A percentile compares a stretch with the other conserved stretches of the same genome.
phyloP scores from a whole-genome alignment of 2,888 invertebrate genomes.

The Taenaris catops region DNA sequence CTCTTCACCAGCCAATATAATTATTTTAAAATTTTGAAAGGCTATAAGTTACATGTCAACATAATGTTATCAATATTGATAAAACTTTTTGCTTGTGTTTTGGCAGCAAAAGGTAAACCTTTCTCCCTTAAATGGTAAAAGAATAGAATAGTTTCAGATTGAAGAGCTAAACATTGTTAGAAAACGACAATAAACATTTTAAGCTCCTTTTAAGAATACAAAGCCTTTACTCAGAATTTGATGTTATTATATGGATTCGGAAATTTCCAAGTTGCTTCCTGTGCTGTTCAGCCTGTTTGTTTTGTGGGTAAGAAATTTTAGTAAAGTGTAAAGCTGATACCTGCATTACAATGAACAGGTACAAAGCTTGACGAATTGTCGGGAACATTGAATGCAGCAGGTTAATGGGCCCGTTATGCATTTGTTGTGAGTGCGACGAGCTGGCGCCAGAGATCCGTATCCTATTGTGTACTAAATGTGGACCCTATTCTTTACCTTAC shows the following conservation, averaged over 20 bases:
- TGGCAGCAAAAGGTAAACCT: no score
- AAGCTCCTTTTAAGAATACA: no score
- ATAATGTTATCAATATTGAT: no score
- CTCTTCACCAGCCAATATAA: no score
- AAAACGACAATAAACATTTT: no score
- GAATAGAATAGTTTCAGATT: no score
- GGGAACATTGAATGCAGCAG: conserved; percentile 29
- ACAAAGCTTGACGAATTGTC: conserved; percentile 32
- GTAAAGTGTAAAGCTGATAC: conserved; percentile 37
- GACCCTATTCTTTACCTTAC: conserved; percentile 35
- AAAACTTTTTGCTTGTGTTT: no score
- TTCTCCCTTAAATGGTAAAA: no score
- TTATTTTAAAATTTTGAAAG: no score
- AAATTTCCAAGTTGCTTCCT: conserved; percentile 51
- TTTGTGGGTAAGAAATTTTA: conserved; percentile 35
- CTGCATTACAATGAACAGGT: conserved; percentile 55
- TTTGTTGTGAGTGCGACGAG: conserved; percentile 45
- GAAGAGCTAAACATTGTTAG: no score
- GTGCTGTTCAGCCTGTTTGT: conserved; percentile 43
- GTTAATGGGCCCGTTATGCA: conserved; percentile 55
- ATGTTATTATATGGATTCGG: conserved; percentile 47
- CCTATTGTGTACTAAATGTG: conserved; percentile 41
- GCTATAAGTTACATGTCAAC: no score
- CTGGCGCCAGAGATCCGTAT: conserved; percentile 60
- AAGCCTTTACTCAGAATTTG: conserved; percentile 43